phyloP scores from a whole-genome alignment of 2,888 invertebrate genomes.

The Ectemnius cavifrons region DNA sequence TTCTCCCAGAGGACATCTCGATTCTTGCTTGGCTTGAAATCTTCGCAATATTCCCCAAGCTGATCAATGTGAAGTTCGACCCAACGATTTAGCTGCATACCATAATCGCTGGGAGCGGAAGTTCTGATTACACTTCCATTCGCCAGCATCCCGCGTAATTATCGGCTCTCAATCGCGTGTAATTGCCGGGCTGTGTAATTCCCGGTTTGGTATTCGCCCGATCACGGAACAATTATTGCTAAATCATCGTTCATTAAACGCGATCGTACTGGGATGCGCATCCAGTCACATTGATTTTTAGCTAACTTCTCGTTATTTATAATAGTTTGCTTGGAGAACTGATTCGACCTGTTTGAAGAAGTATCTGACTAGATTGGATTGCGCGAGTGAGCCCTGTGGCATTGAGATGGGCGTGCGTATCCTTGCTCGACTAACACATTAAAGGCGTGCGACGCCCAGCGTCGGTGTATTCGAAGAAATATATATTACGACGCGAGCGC shows the following conservation, averaged over 20 bases:
- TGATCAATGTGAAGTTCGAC: background rate
- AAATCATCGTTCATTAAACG: conserved; percentile 1
- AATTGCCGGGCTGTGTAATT: background rate
- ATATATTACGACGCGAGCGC: conserved; percentile 57
- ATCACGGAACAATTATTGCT: background rate
- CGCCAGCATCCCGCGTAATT: background rate
- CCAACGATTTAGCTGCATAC: background rate
- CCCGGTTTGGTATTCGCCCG: background rate
- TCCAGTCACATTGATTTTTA: too few relatives aligned
- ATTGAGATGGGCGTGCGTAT: too few relatives aligned
- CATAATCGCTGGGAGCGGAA: conserved; percentile 13
- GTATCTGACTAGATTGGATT: too few relatives aligned
- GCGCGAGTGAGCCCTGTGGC: too few relatives aligned
- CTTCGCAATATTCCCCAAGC: background rate
- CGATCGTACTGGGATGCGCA: background rate
- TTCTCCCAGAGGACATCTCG: background rate
- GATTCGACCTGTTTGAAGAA: too few relatives aligned
- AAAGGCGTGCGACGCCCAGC: conserved; percentile 35
- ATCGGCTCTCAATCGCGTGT: background rate
- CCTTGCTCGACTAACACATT: conserved; percentile 36
- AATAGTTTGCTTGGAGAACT: too few relatives aligned
- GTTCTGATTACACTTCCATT: conserved; percentile 9
- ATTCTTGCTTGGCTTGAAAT: background rate
- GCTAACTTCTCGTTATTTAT: too few relatives aligned
- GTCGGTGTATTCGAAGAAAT: conserved; percentile 55